These are phyloP conservation scores for Tetragnatha montana DNA, from an alignment of 2,888 invertebrate species.

Conservation along the genomic window DNA sequence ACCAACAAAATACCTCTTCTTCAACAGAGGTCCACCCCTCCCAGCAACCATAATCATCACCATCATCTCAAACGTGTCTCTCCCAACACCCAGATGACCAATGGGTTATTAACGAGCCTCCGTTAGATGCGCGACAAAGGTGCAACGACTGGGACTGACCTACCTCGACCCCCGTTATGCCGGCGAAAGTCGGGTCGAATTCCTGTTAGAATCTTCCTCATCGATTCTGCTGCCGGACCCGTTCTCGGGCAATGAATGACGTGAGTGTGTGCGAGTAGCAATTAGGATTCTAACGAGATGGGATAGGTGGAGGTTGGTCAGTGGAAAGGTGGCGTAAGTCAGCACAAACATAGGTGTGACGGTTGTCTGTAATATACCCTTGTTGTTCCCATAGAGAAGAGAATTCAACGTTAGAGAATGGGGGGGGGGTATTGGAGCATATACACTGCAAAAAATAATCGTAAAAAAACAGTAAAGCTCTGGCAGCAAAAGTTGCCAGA, in stretches of 20 bases:
- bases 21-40: too few relatives aligned
- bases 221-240: slow-evolving; percentile 15
- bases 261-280: slow-evolving; percentile 12
- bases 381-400: too few relatives aligned
- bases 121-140: slow-evolving; percentile 6
- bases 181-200: slow-evolving; percentile 44
- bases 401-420: too few relatives aligned
- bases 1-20: too few relatives aligned
- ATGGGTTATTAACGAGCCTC: not conserved
- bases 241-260: slow-evolving; percentile 5
- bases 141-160: slow-evolving; percentile 59
- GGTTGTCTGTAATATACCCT: too few relatives aligned
- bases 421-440: too few relatives aligned
- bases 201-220: slow-evolving; percentile 22
- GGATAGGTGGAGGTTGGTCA: not conserved
- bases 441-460: too few relatives aligned
- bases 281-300: slow-evolving; percentile 30
- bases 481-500: too few relatives aligned
- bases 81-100: not conserved
- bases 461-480: too few relatives aligned
- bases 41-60: too few relatives aligned
- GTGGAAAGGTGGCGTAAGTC: not conserved
- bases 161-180: slow-evolving; percentile 61
- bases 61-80: too few relatives aligned
- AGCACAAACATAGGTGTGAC: too few relatives aligned